Evolutionary conservation across 35 echinoderm and acorn worm species (phyloP).

Genomic region (Eucidaris tribuloides): DNA sequence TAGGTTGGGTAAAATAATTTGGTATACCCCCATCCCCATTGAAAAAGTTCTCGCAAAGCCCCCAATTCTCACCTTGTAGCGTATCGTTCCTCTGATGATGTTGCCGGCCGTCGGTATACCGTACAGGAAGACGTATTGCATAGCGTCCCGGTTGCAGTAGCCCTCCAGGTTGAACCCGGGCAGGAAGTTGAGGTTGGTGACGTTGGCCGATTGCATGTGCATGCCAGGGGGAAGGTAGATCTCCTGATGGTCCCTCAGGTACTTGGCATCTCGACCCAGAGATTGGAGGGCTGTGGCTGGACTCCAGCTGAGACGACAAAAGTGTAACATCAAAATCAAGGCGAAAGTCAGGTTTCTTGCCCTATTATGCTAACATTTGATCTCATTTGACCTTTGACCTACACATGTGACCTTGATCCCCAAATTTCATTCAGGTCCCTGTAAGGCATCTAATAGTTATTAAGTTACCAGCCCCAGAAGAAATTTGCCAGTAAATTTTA

Average conservation of each 20-base stretch:
- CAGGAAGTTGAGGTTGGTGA: constrained; percentile 71
- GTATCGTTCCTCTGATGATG: constrained; percentile 71
- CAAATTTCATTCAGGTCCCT: too few relatives aligned
- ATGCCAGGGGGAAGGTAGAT: constrained; percentile 86
- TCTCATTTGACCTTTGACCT: too few relatives aligned
- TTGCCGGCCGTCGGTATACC: constrained; percentile 80
- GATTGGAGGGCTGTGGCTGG: constrained; percentile 48
- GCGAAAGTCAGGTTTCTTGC: too few relatives aligned
- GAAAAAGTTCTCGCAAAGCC: too few relatives aligned
- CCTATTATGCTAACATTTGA: too few relatives aligned
- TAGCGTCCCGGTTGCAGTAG: constrained; percentile 87
- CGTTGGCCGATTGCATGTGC: constrained; percentile 64
- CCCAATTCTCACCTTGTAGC: constrained; percentile 95
- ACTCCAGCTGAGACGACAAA: constrained; percentile 70
- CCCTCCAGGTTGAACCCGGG: constrained; percentile 98
- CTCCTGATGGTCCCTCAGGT: constrained; percentile 67
- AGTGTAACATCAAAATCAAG: background rate
- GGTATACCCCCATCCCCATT: too few relatives aligned
- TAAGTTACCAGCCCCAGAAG: too few relatives aligned
- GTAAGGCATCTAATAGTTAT: too few relatives aligned
- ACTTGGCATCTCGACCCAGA: constrained; percentile 81
- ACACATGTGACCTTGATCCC: too few relatives aligned
- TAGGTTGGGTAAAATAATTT: too few relatives aligned
- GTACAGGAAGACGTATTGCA: constrained; percentile 78
- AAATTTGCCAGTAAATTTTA: too few relatives aligned